Conservation (phyloP, 2,113 vertebrate genomes). For the Sceloporus undulatus region DNA sequence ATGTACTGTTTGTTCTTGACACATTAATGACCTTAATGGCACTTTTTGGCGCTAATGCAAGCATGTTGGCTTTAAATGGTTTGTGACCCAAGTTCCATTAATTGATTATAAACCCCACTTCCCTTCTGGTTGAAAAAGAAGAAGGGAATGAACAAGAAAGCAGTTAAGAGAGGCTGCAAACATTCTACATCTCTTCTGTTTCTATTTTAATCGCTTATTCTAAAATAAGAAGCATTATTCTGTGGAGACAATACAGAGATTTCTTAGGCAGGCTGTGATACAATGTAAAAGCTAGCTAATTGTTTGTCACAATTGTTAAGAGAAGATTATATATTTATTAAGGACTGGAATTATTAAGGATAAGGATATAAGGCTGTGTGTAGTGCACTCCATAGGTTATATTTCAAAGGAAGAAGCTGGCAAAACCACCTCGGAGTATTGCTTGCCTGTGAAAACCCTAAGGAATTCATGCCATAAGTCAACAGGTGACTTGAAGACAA, state of each 20-base stretch:
- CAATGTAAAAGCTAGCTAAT: background rate
- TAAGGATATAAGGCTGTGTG: too few species aligned
- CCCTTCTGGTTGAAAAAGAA: background rate
- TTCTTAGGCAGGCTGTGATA: background rate
- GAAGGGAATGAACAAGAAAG: background rate
- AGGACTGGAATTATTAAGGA: too few species aligned
- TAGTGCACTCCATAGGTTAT: too few species aligned
- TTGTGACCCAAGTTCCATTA: background rate
- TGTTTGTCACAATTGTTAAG: background rate
- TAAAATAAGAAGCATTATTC: background rate
- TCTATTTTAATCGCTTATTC: background rate
- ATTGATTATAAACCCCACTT: background rate
- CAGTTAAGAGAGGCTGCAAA: background rate
- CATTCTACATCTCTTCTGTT: background rate
- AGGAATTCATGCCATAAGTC: too few species aligned
- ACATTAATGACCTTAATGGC: background rate
- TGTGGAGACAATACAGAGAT: background rate
- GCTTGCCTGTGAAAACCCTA: too few species aligned
- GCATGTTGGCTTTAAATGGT: background rate
- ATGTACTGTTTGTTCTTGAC: background rate
- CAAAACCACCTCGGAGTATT: too few species aligned
- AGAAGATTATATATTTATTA: too few species aligned
- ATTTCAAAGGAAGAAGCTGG: too few species aligned
- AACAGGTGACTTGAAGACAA: too few species aligned
- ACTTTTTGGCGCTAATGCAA: background rate